Base-by-base conservation (phyloP, 2,113 vertebrate species). In the Psilopogon haemacephalus region DNA sequence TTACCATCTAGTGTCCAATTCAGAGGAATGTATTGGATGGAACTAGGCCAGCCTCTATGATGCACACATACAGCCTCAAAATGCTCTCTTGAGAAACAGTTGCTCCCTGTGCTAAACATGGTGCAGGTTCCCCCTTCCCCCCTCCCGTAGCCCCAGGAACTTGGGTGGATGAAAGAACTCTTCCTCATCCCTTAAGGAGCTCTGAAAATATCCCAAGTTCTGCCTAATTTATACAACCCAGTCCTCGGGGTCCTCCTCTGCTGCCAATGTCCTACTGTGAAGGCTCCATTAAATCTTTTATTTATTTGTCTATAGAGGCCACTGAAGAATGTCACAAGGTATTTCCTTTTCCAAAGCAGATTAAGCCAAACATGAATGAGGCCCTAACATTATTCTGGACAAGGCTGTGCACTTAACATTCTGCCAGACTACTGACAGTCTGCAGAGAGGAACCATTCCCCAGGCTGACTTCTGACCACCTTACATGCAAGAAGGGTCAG, bases 261-360 rank as follows among this genome's bases (percentile, higher is more conserved):
- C 48, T 91, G 95, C 89, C 94, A 91, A 15, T 32, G 50, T 50
- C 89, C 94, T 71, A 74, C 87, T 89, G 95, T 48, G 93, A 92
- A 94, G 68, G 72, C 76, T 96, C 89, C 87, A 89, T 68, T 87
- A 92, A 89, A 93, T 52, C 84, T 94, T 91, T 77, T 88, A 83
- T 95, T 95, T 94, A 93, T 96, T 94, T 92, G 72, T 80, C 89
- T 82, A 52, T 2, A 42, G 78, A 87, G 87, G 60, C 89, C 79
- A 76, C 87, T 68, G 82, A 80, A 79, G 87, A 94, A 92, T 84
- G 84, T 89, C 92, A 83, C 89, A 92, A 92, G 86, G 86, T 93
- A 95, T 84, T 92, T 94, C 77, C 88, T 83, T 71, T 88, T 86
- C 80, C 80, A 92, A 88, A 93, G 78, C 11, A 69, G 72, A 65